A percentile compares a stretch with the other conserved stretches of the same genome.
phyloP scores from a whole-genome alignment of 2,888 invertebrate species.

The Ormyrus rosae region DNA sequence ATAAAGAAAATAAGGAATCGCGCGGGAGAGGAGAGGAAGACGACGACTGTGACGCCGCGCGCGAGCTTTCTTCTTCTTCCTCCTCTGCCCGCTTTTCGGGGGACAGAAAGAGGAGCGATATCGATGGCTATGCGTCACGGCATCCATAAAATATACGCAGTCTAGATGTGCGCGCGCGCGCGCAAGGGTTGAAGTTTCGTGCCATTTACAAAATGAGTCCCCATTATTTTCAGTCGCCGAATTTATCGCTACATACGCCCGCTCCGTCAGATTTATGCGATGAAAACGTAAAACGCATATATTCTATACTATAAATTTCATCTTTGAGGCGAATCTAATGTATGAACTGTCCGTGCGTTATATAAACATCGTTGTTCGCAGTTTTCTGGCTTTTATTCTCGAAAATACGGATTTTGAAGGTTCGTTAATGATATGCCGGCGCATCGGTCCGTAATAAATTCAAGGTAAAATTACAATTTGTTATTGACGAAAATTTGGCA shows the following conservation, averaged over 20 bases:
- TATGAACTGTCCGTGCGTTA: constrained; percentile 28
- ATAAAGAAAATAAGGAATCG: constrained; percentile 55
- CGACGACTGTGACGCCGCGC: constrained; percentile 14
- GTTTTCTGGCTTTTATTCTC: too few relatives aligned
- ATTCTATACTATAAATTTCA: constrained; percentile 50
- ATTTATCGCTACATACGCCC: constrained; percentile 75
- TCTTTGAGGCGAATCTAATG: constrained; percentile 51
- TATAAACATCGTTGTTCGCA: constrained; percentile 18
- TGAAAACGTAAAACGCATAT: constrained; percentile 52
- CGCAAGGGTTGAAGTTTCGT: constrained; percentile 68
- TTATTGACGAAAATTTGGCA: too few relatives aligned
- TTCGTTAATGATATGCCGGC: too few relatives aligned
- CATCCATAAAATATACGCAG: constrained; percentile 46
- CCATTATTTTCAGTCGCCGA: constrained; percentile 73
- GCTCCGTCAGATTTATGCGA: constrained; percentile 53
- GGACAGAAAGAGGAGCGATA: constrained; percentile 29
- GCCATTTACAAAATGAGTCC: constrained; percentile 76
- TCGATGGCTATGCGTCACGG: constrained; percentile 50
- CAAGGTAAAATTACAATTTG: too few relatives aligned
- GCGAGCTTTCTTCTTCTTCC: constrained; percentile 20
- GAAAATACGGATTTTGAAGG: too few relatives aligned
- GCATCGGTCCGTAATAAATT: too few relatives aligned
- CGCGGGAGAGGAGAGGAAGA: constrained; percentile 31
- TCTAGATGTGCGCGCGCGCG: constrained; percentile 3
- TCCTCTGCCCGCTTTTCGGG: constrained; percentile 6